Percentiles rank a stretch among this genome's conserved stretches.
These are phyloP conservation scores for Thaumatotibia leucotreta DNA, from an alignment of 1,140 invertebrate species.

Conservation along the genomic window DNA sequence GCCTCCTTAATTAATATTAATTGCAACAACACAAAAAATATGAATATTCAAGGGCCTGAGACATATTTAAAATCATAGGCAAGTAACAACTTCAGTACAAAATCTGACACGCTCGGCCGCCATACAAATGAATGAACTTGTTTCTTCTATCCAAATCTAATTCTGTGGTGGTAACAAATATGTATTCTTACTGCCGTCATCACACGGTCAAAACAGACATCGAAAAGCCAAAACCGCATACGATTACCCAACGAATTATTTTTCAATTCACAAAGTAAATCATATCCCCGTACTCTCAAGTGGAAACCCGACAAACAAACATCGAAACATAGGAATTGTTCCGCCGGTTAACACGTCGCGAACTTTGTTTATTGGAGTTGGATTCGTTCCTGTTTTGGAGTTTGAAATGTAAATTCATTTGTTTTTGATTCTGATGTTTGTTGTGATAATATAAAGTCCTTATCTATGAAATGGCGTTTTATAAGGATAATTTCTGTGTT, in stretches of 20 bases:
- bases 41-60: too few relatives aligned
- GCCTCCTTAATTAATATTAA: too few relatives aligned
- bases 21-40: too few relatives aligned
- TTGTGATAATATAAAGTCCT: background rate
- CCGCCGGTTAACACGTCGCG: background rate
- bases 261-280: background rate
- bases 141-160: too few relatives aligned
- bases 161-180: too few relatives aligned
- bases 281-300: background rate
- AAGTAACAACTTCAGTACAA: too few relatives aligned
- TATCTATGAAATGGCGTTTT: too few relatives aligned
- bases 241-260: background rate
- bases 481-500: too few relatives aligned
- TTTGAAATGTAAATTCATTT: background rate
- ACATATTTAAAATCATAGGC: too few relatives aligned
- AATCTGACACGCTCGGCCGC: too few relatives aligned
- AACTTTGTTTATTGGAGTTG: slow-evolving; percentile 1
- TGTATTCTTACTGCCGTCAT: too few relatives aligned
- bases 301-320: background rate
- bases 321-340: background rate
- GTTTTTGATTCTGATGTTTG: background rate
- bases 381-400: background rate
- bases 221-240: background rate
- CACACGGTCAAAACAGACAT: background rate
- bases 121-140: too few relatives aligned